Evolutionary conservation across 2,888 invertebrate genomes (phyloP), one percentile per base, ranked within the genome.

Genomic region (Pseudococcus jackbeardsleyi): DNA sequence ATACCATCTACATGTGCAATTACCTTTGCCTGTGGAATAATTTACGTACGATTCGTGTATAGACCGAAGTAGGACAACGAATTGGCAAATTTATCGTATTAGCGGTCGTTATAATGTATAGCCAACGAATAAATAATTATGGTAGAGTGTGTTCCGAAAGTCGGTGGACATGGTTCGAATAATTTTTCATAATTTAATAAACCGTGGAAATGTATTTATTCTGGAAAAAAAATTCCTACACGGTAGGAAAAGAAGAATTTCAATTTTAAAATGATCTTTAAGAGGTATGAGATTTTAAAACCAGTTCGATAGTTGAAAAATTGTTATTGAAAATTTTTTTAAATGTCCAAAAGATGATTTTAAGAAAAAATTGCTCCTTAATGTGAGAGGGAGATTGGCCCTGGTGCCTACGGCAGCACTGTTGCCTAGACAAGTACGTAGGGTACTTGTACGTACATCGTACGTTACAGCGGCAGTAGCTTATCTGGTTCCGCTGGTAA

Each of bases 51-150:
- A 19, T 59, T 59, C 59, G 59, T 59, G 59, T 59, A 19, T 0
- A 19, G 26, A 1, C n/a, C 68, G 26, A 72, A 72, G 68, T 72
- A 33, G 68, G 68, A 33, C 68, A 33, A 33, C 33, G 26, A 72
- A 33, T 72, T 72, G 68, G 68, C 68, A 26, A 72, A 72, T 72
- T 72, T 72, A 72, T 72, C 68, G 33, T 72, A 72, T 72, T 72
- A 33, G 68, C 7, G 8, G 68, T 72, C 68, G 26, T 72, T 72
- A 72, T 26, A 6, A n/a, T n/a, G n/a, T n/a, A 3, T 33, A 33
- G 68, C 33, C 11, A 26, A 33, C 26, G 59, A 59, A 19, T 59
- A 19, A 59, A 59, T 19, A 59, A 59, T 59, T 19, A 59, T 19
- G 19, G 59, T 50, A 50, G 59, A 50, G 59, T 59, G 19, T 59